phyloP scores from a whole-genome alignment of 2,888 invertebrate genomes.

The Lasioglossum oenotherae region DNA sequence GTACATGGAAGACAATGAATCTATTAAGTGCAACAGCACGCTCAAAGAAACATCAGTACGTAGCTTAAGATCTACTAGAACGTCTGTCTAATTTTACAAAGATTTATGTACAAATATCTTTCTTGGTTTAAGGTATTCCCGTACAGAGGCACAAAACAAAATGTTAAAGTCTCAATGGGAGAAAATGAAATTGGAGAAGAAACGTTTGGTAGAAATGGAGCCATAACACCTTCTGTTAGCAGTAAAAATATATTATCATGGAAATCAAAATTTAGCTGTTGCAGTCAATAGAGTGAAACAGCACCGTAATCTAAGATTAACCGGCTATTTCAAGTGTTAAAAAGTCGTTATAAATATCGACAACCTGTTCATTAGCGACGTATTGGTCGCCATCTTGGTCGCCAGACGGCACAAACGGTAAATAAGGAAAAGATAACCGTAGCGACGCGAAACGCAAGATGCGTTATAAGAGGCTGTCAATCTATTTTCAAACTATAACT shows the following conservation, averaged over 20 bases:
- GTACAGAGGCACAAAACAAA: conserved; percentile 30
- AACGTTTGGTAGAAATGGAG: not conserved
- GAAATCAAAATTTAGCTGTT: not conserved
- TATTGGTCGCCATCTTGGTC: conserved; percentile 20
- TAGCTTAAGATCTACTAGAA: not conserved
- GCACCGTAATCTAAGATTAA: conserved; percentile 34
- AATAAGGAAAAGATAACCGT: conserved; percentile 7
- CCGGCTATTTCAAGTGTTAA: conserved; percentile 45
- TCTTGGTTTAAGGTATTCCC: conserved; percentile 34
- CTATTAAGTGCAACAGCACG: conserved; percentile 24
- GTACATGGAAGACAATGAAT: conserved; percentile 25
- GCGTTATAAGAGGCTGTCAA: not conserved
- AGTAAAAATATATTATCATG: not conserved
- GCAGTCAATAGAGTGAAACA: not conserved
- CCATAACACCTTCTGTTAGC: not conserved
- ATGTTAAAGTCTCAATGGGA: conserved; percentile 34
- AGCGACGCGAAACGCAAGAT: not conserved
- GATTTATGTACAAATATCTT: not conserved
- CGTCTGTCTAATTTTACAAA: not conserved
- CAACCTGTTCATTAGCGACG: conserved; percentile 27
- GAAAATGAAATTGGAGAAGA: conserved; percentile 19
- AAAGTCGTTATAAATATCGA: conserved; percentile 52
- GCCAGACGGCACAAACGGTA: conserved; percentile 45
- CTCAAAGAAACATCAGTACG: conserved; percentile 52
- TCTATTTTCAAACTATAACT: not conserved